These are phyloP conservation scores for Acheta domesticus DNA, from an alignment of 2,888 invertebrate species.

Conservation along the genomic window DNA sequence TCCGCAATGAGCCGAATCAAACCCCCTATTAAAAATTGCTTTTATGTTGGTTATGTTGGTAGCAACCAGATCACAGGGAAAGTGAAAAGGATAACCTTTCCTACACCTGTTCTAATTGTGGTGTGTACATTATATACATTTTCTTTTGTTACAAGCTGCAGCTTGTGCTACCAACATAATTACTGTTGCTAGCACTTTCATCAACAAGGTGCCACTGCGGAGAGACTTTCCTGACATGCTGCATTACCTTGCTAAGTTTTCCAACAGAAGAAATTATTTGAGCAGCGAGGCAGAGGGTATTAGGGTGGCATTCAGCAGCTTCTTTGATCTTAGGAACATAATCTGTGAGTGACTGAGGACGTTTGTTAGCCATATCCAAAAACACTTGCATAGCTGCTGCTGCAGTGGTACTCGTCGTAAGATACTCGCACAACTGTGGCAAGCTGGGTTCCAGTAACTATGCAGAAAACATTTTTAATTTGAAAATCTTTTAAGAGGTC, in stretches of 20 bases:
- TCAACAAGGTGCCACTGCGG: no score
- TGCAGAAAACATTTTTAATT: conserved; percentile 22
- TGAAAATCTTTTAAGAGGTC: not conserved
- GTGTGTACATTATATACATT: no score
- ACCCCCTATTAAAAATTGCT: no score
- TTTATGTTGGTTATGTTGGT: no score
- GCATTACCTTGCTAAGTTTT: conserved; percentile 66
- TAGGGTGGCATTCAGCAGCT: conserved; percentile 64
- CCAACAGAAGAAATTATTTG: conserved; percentile 69
- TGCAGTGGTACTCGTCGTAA: conserved; percentile 59
- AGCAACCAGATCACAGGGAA: no score
- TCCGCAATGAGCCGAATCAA: no score
- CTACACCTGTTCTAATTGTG: no score
- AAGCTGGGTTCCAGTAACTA: conserved; percentile 77
- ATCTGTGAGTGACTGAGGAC: conserved; percentile 66
- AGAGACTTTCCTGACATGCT: no score
- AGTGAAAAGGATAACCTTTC: no score
- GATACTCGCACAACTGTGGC: conserved; percentile 74
- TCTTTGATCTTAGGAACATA: conserved; percentile 66
- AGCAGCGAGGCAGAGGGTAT: conserved; percentile 63
- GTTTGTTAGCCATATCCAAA: conserved; percentile 67
- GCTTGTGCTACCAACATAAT: no score
- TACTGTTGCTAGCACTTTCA: no score
- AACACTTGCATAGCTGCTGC: conserved; percentile 69
- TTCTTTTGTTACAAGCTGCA: no score